Conservation (phyloP, 1,140 invertebrate genomes). For the Samia ricini region DNA sequence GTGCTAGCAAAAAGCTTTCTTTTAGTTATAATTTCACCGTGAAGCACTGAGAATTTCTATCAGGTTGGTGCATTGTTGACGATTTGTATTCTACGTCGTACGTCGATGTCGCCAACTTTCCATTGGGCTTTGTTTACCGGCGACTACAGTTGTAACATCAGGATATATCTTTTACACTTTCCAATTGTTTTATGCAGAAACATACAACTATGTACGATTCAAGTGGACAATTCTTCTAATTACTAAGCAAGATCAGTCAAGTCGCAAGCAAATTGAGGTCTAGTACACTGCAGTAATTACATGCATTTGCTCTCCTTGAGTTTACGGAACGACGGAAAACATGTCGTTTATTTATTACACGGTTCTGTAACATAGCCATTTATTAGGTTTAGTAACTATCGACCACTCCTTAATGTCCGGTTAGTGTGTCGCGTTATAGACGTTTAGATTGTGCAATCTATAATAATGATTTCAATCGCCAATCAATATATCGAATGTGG, state of each 20-base stretch:
- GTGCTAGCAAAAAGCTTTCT: slow-evolving; percentile 38
- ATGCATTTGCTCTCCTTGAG: slow-evolving; percentile 68
- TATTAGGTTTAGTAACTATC: slow-evolving; percentile 13
- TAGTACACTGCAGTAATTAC: slow-evolving; percentile 45
- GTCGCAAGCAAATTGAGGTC: slow-evolving; percentile 39
- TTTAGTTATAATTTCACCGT: slow-evolving; percentile 40
- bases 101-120: slow-evolving; percentile 55
- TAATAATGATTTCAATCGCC: slow-evolving; percentile 39
- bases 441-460: slow-evolving; percentile 32
- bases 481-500: slow-evolving; percentile 14
- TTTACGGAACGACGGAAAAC: slow-evolving; percentile 54
- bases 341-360: slow-evolving; percentile 40
- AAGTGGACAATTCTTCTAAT: slow-evolving; percentile 22
- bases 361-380: slow-evolving; percentile 16
- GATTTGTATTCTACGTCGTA: slow-evolving; percentile 63
- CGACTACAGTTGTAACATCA: slow-evolving; percentile 32
- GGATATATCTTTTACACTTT: slow-evolving; percentile 24
- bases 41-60: slow-evolving; percentile 42
- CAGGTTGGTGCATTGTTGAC: slow-evolving; percentile 50
- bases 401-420: slow-evolving; percentile 34
- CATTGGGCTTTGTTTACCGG: slow-evolving; percentile 57
- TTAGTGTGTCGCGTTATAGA: slow-evolving; percentile 21
- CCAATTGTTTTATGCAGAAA: not conserved
- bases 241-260: slow-evolving; percentile 39
- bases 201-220: not conserved